phyloP scores from a whole-genome alignment of 1,140 invertebrate species.

The Drosophila sulfurigaster region DNA sequence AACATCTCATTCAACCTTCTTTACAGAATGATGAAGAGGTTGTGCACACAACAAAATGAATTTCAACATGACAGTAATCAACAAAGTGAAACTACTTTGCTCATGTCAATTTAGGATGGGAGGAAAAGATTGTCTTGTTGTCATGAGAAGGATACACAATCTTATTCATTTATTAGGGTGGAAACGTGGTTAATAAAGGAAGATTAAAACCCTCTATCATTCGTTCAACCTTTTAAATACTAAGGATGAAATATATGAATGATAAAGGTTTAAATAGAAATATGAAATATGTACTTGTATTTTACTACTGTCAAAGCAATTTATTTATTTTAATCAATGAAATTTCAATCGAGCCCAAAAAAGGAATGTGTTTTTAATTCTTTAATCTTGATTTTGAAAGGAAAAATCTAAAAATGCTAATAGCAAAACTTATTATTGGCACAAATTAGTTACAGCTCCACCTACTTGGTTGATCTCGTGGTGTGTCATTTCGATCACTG shows the following conservation, averaged over 20 bases:
- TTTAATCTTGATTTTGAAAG: no score
- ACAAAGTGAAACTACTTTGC: conserved; percentile 58
- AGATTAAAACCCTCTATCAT: conserved; percentile 42
- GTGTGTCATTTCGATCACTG: no score
- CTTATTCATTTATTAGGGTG: conserved; percentile 25
- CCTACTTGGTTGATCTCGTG: no score
- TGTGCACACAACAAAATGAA: conserved; percentile 47
- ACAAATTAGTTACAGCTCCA: no score
- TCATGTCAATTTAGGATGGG: neutral
- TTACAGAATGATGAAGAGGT: conserved; percentile 28
- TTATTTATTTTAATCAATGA: no score
- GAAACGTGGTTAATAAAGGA: conserved; percentile 37
- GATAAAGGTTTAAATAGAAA: neutral
- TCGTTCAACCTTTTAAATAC: neutral
- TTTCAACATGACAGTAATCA: conserved; percentile 64
- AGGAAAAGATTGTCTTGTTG: conserved; percentile 22
- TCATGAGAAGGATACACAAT: conserved; percentile 6
- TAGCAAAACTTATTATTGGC: no score
- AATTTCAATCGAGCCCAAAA: no score
- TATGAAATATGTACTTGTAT: neutral
- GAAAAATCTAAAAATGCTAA: no score
- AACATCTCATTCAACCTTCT: conserved; percentile 47
- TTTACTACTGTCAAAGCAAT: no score
- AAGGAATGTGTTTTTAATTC: no score
- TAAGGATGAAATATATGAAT: neutral